Conservation (phyloP, 2,797 vertebrate genomes). For the Buceros bicornis region DNA sequence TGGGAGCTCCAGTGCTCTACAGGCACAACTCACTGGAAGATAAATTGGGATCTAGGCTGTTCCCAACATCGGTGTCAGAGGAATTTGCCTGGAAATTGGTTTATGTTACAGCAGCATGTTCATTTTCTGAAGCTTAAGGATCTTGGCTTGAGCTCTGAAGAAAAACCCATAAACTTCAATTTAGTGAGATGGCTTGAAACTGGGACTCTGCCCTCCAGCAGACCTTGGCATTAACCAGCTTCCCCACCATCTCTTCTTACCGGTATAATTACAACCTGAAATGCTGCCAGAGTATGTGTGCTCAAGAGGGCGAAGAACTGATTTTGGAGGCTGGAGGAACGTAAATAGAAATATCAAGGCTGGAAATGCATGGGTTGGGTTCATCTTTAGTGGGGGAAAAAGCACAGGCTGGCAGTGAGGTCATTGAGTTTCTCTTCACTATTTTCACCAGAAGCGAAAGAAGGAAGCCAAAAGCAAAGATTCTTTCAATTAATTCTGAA, state of each 20-base stretch:
- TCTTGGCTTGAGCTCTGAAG: background rate
- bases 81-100: background rate
- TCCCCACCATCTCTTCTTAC: background rate
- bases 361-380: background rate
- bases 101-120: background rate
- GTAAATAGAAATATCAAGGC: background rate
- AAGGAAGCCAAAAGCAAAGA: background rate
- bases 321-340: background rate
- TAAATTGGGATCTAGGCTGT: background rate
- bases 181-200: background rate
- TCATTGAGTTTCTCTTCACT: background rate
- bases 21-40: background rate
- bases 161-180: constrained; percentile 12
- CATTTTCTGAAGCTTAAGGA: background rate
- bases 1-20: background rate
- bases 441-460: background rate
- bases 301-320: background rate
- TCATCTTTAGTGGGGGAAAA: background rate
- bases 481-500: background rate
- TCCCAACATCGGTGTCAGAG: background rate
- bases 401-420: background rate
- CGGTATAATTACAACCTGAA: background rate
- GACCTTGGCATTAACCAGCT: constrained; percentile 27
- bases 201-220: background rate
- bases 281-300: background rate